Evolutionary conservation across 2,797 vertebrate genomes (phyloP).

Genomic region (Pseudochaenichthys georgianus): DNA sequence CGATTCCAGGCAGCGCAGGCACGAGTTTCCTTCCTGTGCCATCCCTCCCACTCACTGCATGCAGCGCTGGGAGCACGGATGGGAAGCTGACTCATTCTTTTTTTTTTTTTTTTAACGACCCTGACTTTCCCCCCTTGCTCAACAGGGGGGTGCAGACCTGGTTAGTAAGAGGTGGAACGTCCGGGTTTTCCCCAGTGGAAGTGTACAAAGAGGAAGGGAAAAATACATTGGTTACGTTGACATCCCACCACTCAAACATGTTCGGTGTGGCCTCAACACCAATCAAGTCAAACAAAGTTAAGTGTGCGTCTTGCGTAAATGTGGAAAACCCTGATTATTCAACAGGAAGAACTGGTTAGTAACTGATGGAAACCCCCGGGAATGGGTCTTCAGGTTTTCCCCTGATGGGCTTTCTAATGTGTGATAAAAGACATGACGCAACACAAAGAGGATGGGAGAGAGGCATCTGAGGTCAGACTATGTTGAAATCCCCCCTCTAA

Average conservation of each 20-base stretch:
- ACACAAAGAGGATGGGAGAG: too few species aligned
- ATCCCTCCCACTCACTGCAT: constrained; percentile 59
- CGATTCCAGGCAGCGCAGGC: constrained; percentile 52
- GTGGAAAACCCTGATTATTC: too few species aligned
- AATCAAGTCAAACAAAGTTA: constrained; percentile 2
- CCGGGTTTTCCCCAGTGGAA: constrained; percentile 30
- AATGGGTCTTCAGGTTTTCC: too few species aligned
- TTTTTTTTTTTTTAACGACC: neutral
- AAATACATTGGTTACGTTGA: neutral
- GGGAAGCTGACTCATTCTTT: constrained; percentile 62
- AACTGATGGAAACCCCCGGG: too few species aligned
- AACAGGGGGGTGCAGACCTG: constrained; percentile 28
- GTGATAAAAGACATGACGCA: too few species aligned
- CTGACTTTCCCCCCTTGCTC: constrained; percentile 48
- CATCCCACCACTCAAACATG: constrained; percentile 12
- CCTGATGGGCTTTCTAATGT: too few species aligned
- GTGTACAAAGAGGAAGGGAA: neutral
- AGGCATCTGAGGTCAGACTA: too few species aligned
- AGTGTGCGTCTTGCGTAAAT: too few species aligned
- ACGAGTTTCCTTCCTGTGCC: constrained; percentile 64
- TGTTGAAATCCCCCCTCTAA: too few species aligned
- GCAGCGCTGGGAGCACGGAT: constrained; percentile 32
- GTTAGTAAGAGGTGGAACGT: constrained; percentile 55
- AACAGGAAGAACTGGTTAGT: too few species aligned
- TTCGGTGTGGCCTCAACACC: constrained; percentile 1